phyloP scores from a whole-genome alignment of 2,113 vertebrate species.

The Ceyx melanurus region DNA sequence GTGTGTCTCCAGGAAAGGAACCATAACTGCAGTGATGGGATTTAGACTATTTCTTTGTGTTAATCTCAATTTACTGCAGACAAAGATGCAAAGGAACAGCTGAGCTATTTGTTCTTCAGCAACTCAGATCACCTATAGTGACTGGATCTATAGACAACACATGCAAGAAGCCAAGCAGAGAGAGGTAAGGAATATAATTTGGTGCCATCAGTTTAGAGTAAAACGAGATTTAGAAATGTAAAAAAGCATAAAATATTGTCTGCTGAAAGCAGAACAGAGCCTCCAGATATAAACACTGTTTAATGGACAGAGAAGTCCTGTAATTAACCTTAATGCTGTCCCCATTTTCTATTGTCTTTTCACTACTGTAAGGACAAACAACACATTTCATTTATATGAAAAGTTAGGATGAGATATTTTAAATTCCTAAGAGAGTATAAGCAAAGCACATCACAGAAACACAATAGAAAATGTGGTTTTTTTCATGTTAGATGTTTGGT shows the following conservation, averaged over 20 bases:
- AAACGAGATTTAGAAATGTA: background rate
- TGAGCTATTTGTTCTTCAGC: background rate
- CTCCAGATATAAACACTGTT: background rate
- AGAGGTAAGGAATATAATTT: background rate
- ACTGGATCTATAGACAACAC: background rate
- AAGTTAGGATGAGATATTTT: background rate
- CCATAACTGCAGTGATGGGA: background rate
- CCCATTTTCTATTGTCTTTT: background rate
- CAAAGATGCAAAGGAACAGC: background rate
- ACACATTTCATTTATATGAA: background rate
- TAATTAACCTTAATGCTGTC: background rate
- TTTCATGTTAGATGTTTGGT: conserved; percentile 22
- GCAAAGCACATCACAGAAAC: background rate
- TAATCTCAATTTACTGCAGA: background rate
- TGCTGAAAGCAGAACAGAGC: background rate
- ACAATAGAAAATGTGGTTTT: background rate
- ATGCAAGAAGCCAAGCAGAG: background rate
- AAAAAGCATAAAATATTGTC: background rate
- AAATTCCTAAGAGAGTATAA: background rate
- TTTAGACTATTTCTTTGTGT: background rate
- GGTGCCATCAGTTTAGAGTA: background rate
- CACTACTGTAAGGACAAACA: background rate
- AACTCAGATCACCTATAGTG: background rate
- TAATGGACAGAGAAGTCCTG: background rate
- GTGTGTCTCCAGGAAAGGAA: background rate